Percentiles rank a stretch among this genome's conserved stretches.
Evolutionary conservation across 2,888 invertebrate species (phyloP).

Genomic region (Drosophila merina): DNA sequence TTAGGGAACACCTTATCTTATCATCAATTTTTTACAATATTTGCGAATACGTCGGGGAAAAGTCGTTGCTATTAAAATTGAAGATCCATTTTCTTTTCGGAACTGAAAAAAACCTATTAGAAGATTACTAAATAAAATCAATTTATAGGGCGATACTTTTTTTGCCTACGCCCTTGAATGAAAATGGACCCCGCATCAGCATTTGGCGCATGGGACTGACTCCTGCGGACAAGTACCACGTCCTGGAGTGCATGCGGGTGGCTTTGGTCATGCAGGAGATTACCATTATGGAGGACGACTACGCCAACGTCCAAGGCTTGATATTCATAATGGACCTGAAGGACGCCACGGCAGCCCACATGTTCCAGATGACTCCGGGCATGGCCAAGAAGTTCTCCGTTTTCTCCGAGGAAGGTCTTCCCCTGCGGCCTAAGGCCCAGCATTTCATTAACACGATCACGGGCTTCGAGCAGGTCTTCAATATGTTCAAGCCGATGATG

Average conservation of each 20-base stretch:
- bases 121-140: background rate
- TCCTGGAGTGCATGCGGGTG: conserved; percentile 85
- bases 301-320: conserved; percentile 85
- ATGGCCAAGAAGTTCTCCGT: conserved; percentile 86
- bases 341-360: conserved; percentile 85
- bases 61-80: background rate
- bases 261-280: conserved; percentile 86
- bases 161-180: conserved; percentile 81
- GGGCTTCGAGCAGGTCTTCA: conserved; percentile 86
- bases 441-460: conserved; percentile 86
- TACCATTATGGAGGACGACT: conserved; percentile 87
- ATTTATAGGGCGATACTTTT: conserved; percentile 66
- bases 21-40: background rate
- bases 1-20: background rate
- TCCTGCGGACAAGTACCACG: conserved; percentile 84
- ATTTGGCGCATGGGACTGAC: conserved; percentile 85
- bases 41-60: background rate
- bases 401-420: conserved; percentile 86
- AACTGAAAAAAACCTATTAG: no score
- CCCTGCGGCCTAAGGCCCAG: conserved; percentile 86
- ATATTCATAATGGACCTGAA: conserved; percentile 86
- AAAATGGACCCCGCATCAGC: conserved; percentile 84
- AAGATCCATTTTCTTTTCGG: no score
- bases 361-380: conserved; percentile 86
- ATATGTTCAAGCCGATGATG: conserved; percentile 86